Evolutionary conservation across 1,140 invertebrate genomes (phyloP).

Genomic region (Cherax destructor): DNA sequence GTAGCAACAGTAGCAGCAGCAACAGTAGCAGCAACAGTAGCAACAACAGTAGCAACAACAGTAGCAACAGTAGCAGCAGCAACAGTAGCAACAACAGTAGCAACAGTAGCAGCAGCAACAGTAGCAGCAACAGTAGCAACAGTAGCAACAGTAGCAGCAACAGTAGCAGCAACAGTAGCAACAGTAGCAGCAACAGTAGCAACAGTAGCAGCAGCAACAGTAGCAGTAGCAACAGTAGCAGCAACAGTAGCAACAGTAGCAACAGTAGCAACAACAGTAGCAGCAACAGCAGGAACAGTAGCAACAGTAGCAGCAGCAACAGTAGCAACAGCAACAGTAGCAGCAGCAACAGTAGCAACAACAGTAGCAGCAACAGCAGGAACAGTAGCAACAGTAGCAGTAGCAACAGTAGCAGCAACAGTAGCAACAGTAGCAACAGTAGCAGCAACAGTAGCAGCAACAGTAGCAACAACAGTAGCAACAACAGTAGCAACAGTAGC

Average conservation of each 20-base stretch:
- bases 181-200: neutral
- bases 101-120: neutral
- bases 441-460: neutral
- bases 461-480: neutral
- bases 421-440: neutral
- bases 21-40: conserved; percentile 1
- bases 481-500: neutral
- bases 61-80: neutral
- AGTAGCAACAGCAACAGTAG: too few relatives aligned
- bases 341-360: too few relatives aligned
- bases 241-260: too few relatives aligned
- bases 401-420: too few relatives aligned
- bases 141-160: neutral
- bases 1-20: neutral
- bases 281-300: too few relatives aligned
- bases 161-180: neutral
- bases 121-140: neutral
- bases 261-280: too few relatives aligned
- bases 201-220: too few relatives aligned
- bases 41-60: neutral
- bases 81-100: neutral
- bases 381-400: too few relatives aligned
- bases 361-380: too few relatives aligned
- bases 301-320: too few relatives aligned
- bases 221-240: too few relatives aligned